Conservation (phyloP, 2,888 invertebrate species). For the Noctuana brunneofusca region DNA sequence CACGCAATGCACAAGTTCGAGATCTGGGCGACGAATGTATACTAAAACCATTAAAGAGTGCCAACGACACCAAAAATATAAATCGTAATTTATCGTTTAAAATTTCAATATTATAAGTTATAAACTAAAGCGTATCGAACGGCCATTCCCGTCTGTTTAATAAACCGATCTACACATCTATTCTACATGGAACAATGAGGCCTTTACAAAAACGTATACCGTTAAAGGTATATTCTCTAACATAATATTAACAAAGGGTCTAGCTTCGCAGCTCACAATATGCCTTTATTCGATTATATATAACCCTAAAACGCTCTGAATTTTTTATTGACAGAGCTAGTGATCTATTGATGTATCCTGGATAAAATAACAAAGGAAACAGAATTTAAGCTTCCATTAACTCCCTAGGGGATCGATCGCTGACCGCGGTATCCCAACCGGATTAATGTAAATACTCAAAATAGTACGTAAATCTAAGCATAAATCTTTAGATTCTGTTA, state of each 20-base stretch:
- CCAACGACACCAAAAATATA: too few species aligned
- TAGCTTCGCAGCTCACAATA: not conserved
- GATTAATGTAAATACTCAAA: not conserved
- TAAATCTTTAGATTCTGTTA: not conserved
- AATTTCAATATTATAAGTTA: too few species aligned
- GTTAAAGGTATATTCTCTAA: not conserved
- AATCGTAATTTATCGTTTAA: too few species aligned
- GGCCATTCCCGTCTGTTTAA: too few species aligned
- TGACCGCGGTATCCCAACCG: not conserved
- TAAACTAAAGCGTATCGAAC: too few species aligned
- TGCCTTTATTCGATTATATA: not conserved
- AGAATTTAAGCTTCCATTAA: constrained; percentile 6
- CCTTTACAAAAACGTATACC: not conserved
- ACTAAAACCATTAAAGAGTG: too few species aligned
- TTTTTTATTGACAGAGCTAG: constrained; percentile 10
- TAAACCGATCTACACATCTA: too few species aligned
- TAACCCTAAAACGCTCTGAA: not conserved
- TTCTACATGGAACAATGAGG: not conserved
- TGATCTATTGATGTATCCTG: constrained; percentile 6
- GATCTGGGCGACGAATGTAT: too few species aligned
- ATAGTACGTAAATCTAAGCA: not conserved
- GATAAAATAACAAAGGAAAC: constrained; percentile 10
- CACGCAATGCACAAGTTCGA: too few species aligned
- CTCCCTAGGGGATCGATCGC: constrained; percentile 9
- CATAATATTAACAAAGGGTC: not conserved